These are phyloP conservation scores for Phylloscopus trochilus DNA, from an alignment of 2,113 vertebrate genomes.

Conservation along the genomic window DNA sequence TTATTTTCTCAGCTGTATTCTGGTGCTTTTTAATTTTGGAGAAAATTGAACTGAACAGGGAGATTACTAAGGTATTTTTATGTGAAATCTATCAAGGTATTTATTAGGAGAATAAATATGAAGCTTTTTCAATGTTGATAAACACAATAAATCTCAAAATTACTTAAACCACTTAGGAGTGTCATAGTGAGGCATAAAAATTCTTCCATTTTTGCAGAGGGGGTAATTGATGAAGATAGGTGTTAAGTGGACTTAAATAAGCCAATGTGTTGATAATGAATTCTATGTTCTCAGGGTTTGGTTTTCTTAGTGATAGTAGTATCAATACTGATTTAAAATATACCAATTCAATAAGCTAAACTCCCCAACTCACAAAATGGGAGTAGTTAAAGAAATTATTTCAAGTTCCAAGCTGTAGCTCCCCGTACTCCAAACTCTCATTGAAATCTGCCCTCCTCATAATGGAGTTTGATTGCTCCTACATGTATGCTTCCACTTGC, in stretches of 20 bases:
- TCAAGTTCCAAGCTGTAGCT: neutral
- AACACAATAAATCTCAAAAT: neutral
- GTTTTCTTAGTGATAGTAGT: neutral
- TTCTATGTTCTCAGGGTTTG: neutral
- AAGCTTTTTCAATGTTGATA: neutral
- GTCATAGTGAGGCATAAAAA: neutral
- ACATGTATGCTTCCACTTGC: neutral
- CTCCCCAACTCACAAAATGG: neutral
- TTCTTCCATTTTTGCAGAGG: neutral
- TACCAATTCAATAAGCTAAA: neutral
- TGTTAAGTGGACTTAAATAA: neutral
- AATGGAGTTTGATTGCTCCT: neutral
- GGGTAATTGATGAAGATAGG: neutral
- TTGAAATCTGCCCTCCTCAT: neutral
- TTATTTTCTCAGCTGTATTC: conserved; percentile 6
- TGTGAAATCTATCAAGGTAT: neutral
- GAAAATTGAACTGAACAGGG: neutral
- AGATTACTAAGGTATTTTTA: neutral
- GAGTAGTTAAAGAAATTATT: neutral
- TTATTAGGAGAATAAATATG: neutral
- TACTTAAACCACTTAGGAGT: neutral
- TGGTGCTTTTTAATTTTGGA: neutral
- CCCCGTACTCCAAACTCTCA: neutral
- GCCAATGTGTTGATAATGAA: neutral
- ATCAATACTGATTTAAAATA: neutral